These are phyloP conservation scores for Acrobasis suavella DNA, from an alignment of 2,888 invertebrate genomes.

Conservation along the genomic window DNA sequence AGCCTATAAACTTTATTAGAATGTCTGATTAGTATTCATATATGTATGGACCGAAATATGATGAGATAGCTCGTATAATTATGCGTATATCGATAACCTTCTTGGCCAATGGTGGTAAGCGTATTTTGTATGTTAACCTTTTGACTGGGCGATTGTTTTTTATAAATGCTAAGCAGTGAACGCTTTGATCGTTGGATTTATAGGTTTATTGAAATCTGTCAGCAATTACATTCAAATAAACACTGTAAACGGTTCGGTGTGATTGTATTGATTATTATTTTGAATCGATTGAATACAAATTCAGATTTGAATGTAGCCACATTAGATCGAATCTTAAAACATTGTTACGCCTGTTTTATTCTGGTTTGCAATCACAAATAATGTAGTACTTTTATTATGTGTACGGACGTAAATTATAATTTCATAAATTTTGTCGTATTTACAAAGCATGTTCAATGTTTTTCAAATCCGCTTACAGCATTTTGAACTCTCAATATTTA, in stretches of 20 bases:
- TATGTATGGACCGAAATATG: slow-evolving; percentile 1
- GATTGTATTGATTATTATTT: too few species aligned
- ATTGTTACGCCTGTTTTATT: too few species aligned
- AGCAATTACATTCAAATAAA: neutral
- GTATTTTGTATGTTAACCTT: slow-evolving; percentile 17
- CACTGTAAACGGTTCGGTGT: neutral
- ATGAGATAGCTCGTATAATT: neutral
- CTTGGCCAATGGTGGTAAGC: neutral
- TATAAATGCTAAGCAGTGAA: slow-evolving; percentile 7
- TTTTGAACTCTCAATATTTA: too few species aligned
- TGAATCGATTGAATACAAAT: too few species aligned
- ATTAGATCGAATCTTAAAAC: too few species aligned
- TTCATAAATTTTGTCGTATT: too few species aligned
- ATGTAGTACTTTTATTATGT: too few species aligned
- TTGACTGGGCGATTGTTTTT: slow-evolving; percentile 11
- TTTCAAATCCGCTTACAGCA: too few species aligned
- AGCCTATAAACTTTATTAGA: neutral
- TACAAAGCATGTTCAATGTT: too few species aligned
- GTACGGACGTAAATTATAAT: too few species aligned
- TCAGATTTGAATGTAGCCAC: too few species aligned
- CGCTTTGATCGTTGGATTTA: neutral
- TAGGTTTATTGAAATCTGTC: neutral
- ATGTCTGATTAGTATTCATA: neutral
- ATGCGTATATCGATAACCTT: slow-evolving; percentile 7
- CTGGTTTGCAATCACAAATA: too few species aligned